Evolutionary conservation across 2,888 invertebrate genomes (phyloP).

Genomic region (Tinea trinotella): DNA sequence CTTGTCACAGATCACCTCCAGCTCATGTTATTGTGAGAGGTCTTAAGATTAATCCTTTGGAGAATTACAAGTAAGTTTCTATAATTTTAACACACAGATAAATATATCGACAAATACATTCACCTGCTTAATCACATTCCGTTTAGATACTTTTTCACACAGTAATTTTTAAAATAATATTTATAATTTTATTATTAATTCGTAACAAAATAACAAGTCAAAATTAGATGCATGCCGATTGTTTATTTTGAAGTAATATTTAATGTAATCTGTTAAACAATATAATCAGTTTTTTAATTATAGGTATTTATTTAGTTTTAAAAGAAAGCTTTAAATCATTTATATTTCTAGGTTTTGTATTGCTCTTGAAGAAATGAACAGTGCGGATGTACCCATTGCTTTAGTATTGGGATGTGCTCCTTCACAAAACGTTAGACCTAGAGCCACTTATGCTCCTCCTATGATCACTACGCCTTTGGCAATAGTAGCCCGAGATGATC

Average conservation of each 20-base stretch:
- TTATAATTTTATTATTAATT: too few species aligned
- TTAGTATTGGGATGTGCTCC: slow-evolving; percentile 73
- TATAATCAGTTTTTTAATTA: too few species aligned
- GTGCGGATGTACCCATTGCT: slow-evolving; percentile 66
- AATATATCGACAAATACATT: not conserved
- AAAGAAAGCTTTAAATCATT: not conserved
- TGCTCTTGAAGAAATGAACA: slow-evolving; percentile 77
- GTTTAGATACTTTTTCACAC: too few species aligned
- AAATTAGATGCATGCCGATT: too few species aligned
- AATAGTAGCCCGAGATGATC: not conserved
- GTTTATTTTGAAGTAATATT: too few species aligned
- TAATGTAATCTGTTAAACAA: too few species aligned
- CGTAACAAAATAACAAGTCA: too few species aligned
- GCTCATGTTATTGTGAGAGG: slow-evolving; percentile 52
- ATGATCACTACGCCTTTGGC: not conserved
- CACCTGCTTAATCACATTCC: too few species aligned
- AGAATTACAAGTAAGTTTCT: slow-evolving; percentile 51
- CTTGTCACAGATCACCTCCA: slow-evolving; percentile 55
- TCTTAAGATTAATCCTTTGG: slow-evolving; percentile 50
- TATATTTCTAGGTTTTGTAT: slow-evolving; percentile 71
- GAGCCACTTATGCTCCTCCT: slow-evolving; percentile 43
- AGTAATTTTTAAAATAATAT: too few species aligned
- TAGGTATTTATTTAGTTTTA: not conserved
- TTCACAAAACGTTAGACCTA: slow-evolving; percentile 44
- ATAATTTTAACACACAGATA: too few species aligned